phyloP scores from a whole-genome alignment of 1,140 invertebrate genomes.

The Drosophila lacertosa region DNA sequence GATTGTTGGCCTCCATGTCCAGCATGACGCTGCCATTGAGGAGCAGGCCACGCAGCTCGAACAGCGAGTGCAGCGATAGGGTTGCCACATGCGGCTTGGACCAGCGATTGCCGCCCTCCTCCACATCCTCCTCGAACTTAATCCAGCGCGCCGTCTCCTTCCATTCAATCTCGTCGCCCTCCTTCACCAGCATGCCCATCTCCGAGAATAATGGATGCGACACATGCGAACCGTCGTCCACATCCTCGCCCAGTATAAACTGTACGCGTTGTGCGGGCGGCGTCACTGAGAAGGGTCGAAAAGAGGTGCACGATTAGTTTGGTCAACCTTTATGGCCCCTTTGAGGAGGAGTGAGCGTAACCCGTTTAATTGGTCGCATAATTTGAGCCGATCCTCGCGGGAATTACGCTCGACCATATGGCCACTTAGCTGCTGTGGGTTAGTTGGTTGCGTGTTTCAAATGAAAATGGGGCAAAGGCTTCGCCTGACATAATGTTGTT shows the following conservation, averaged over 20 bases:
- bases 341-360: background rate
- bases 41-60: slow-evolving; percentile 93
- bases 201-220: slow-evolving; percentile 96
- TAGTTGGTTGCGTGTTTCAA: slow-evolving; percentile 16
- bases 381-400: slow-evolving; percentile 9
- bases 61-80: slow-evolving; percentile 94
- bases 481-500: background rate
- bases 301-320: slow-evolving; percentile 20
- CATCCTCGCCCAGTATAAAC: slow-evolving; percentile 97
- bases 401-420: slow-evolving; percentile 20
- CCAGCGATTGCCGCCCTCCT: slow-evolving; percentile 97
- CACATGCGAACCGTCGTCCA: slow-evolving; percentile 92
- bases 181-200: slow-evolving; percentile 95
- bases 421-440: slow-evolving; percentile 17
- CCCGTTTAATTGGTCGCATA: slow-evolving; percentile 16
- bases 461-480: slow-evolving; percentile 8
- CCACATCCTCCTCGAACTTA: slow-evolving; percentile 97
- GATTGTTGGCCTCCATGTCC: slow-evolving; percentile 93
- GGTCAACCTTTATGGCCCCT: slow-evolving; percentile 14
- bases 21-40: slow-evolving; percentile 95
- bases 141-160: slow-evolving; percentile 99
- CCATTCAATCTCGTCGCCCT: slow-evolving; percentile 96
- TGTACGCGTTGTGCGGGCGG: slow-evolving; percentile 96
- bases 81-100: slow-evolving; percentile 97
- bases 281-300: slow-evolving; percentile 86